Base-by-base conservation (phyloP, 2,113 vertebrate genomes). In the Ursus arctos region DNA sequence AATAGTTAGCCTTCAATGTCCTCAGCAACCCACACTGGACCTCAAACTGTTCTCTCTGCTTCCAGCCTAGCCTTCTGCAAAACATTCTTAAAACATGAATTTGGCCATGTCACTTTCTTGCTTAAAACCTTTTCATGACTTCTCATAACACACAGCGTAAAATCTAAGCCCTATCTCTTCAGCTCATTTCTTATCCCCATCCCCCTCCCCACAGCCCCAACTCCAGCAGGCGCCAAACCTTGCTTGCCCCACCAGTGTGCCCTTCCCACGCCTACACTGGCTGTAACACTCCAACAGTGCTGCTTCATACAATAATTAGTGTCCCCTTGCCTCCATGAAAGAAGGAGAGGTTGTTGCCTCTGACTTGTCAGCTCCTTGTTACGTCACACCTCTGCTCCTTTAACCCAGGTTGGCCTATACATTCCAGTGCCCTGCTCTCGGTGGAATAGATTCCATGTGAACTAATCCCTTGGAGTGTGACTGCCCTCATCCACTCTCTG, bases 11-110 rank as follows among this genome's bases (percentile, higher is more conserved):
- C n/a, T 18, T 77, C 53, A 88, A 13, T 93, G 14, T n/a, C 22
- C 67, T 69, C 18, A 87, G 77, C 15, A 82, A 72, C 12, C 40
- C 63, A 49, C n/a, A 80, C 2, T 55, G 43, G 12, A 14, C 43
- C 57, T 91, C 81, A 88, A 93, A 76, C 19, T 36, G 43, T 28
- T 47, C 63, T 82, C 43, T 93, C 55, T 77, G 47, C n/a, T 95
- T 96, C 43, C 26, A 95, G n/a, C 9, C 31, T 92, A 61, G 14
- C 82, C 31, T 87, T 94, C n/a, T 87, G 61, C 67, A 97, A 97
- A 96, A 15, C 55, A 87, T 53, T 91, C 59, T 51, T 26, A 95
- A 93, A 92, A 84, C 55, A 84, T 7, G 2, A 43, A 91, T 80
- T 19, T 93, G 55, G 33, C 12, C 40, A 61, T n/a, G 16, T 36